phyloP scores from a whole-genome alignment of 2,797 vertebrate genomes.

The Lepilemur septentrionalis region DNA sequence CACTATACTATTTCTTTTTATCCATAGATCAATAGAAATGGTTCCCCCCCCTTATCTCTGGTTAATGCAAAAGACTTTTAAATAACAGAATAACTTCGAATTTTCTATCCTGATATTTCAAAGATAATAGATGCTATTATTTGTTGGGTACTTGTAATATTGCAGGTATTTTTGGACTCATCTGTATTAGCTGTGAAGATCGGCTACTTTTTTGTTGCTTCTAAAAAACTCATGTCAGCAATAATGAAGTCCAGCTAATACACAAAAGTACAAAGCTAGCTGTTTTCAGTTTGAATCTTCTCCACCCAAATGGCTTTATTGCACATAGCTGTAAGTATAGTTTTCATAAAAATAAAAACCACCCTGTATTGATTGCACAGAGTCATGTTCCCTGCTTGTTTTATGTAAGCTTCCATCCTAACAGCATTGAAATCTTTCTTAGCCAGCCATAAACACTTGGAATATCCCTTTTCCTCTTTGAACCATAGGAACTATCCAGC shows the following conservation, averaged over 20 bases:
- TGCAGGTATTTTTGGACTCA: slow-evolving; percentile 1
- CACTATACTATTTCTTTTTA: background rate
- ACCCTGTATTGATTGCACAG: background rate
- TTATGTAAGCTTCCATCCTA: background rate
- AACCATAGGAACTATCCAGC: background rate
- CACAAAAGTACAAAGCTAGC: background rate
- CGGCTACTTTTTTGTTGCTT: slow-evolving; percentile 22
- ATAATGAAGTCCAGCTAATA: slow-evolving; percentile 4
- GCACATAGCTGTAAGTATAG: background rate
- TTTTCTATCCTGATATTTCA: slow-evolving; percentile 23
- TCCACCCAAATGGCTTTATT: background rate
- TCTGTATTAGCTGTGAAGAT: slow-evolving; percentile 40
- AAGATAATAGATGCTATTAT: background rate
- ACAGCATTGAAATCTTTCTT: background rate
- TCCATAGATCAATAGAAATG: background rate
- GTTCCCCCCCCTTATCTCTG: background rate
- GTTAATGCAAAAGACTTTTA: background rate
- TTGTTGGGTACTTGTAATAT: background rate
- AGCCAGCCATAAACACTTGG: background rate
- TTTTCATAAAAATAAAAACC: slow-evolving; percentile 50
- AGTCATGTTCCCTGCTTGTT: background rate
- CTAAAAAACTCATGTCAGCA: background rate
- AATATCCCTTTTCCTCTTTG: background rate
- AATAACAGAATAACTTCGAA: slow-evolving; percentile 20
- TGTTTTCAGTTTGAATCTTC: background rate